phyloP scores from a whole-genome alignment of 2,888 invertebrate genomes.

The Mesochorus sp. region DNA sequence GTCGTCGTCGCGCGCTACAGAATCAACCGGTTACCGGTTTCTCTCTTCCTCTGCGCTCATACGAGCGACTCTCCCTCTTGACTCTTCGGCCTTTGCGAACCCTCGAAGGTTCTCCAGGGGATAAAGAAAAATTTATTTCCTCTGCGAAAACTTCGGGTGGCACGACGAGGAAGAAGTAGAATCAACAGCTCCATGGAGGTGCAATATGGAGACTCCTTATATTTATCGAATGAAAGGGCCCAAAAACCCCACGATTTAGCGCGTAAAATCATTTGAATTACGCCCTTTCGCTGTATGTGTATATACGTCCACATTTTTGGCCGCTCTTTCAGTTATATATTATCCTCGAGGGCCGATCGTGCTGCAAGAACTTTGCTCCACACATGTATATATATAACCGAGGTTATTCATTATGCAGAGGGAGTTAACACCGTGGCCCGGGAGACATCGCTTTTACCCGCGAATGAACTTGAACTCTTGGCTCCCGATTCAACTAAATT shows the following conservation, averaged over 20 bases:
- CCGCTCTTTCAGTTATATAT: slow-evolving; percentile 21
- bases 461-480: slow-evolving; percentile 47
- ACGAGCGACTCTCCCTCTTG: slow-evolving; percentile 11
- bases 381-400: slow-evolving; percentile 25
- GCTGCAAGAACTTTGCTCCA: slow-evolving; percentile 1
- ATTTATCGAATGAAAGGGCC: neutral
- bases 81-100: neutral
- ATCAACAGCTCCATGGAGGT: slow-evolving; percentile 5
- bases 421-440: slow-evolving; percentile 27
- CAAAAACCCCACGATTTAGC: neutral
- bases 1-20: slow-evolving; percentile 18
- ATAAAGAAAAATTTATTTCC: slow-evolving; percentile 60
- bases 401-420: slow-evolving; percentile 46
- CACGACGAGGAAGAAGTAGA: slow-evolving; percentile 27
- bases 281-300: neutral
- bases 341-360: slow-evolving; percentile 28
- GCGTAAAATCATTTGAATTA: too few relatives aligned
- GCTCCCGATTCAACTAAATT: slow-evolving; percentile 42
- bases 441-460: slow-evolving; percentile 11
- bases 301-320: neutral
- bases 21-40: slow-evolving; percentile 55
- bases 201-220: neutral
- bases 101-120: slow-evolving; percentile 28
- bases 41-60: slow-evolving; percentile 41
- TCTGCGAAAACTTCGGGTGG: slow-evolving; percentile 46